phyloP scores from a whole-genome alignment of 92 coral and sea anemone species.

The Epizoanthus stellaris region DNA sequence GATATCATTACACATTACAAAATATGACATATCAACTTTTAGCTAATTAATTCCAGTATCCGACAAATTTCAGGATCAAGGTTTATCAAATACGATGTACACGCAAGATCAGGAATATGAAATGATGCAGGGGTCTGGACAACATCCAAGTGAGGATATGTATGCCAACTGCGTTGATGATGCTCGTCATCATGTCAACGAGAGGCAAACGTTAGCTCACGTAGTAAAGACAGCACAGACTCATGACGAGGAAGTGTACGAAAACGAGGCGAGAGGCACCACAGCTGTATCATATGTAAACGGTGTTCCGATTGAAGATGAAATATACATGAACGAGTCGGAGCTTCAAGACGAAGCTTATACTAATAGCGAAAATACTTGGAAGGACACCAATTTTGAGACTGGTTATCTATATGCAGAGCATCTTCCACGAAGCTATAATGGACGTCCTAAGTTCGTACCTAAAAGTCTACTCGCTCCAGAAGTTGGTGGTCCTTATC shows the following conservation, averaged over 20 bases:
- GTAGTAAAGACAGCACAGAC: neutral
- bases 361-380: neutral
- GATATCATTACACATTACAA: neutral
- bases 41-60: neutral
- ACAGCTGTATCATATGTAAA: neutral
- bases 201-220: neutral
- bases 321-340: neutral
- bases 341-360: neutral
- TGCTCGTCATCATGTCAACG: too few relatives aligned
- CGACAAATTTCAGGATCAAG: neutral
- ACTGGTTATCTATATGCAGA: neutral
- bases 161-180: neutral
- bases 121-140: neutral
- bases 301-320: neutral
- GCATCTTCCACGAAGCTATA: neutral
- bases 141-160: neutral
- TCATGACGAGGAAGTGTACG: neutral
- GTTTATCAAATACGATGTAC: neutral
- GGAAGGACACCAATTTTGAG: neutral
- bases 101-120: neutral
- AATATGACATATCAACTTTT: neutral
- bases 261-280: neutral
- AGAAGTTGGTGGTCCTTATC: neutral
- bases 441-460: neutral
- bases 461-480: neutral